phyloP scores from a whole-genome alignment of 2,888 invertebrate species.

The Pterostichus madidus region DNA sequence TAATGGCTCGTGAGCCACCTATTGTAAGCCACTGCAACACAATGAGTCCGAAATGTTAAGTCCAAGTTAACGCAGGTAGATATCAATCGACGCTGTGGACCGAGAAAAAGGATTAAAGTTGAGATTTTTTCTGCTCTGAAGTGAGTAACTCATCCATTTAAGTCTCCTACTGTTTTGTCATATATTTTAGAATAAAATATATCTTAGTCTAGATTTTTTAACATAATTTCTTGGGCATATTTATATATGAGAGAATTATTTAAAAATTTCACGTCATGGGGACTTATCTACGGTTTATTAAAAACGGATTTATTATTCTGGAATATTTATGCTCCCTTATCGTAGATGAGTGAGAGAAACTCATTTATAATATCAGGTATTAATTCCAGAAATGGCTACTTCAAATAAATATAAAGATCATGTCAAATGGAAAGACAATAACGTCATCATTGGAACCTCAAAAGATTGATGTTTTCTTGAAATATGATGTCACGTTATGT shows the following conservation, averaged over 20 bases:
- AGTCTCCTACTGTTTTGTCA: conserved; percentile 60
- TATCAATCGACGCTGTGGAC: conserved; percentile 61
- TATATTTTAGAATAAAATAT: conserved; percentile 52
- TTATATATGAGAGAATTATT: conserved; percentile 38
- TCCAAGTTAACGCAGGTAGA: conserved; percentile 60
- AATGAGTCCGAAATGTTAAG: conserved; percentile 55
- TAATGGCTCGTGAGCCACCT: conserved; percentile 58
- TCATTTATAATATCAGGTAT: no score
- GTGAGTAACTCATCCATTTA: conserved; percentile 54
- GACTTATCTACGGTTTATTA: conserved; percentile 35
- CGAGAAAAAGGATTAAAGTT: conserved; percentile 62
- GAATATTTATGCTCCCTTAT: conserved; percentile 28
- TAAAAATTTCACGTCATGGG: conserved; percentile 31
- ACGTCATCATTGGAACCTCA: no score
- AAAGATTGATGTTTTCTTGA: no score
- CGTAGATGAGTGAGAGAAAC: neutral
- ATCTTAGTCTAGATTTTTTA: conserved; percentile 57
- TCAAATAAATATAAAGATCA: no score
- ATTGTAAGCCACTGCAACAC: conserved; percentile 49
- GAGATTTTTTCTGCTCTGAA: conserved; percentile 29
- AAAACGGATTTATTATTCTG: conserved; percentile 42
- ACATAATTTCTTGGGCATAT: conserved; percentile 51
- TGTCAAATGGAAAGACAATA: no score
- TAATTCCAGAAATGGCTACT: no score
- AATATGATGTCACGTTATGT: no score